A percentile compares a stretch with the other conserved stretches of the same genome.
phyloP scores from a whole-genome alignment of 2,888 invertebrate species.

The Metopia argyrocephala region DNA sequence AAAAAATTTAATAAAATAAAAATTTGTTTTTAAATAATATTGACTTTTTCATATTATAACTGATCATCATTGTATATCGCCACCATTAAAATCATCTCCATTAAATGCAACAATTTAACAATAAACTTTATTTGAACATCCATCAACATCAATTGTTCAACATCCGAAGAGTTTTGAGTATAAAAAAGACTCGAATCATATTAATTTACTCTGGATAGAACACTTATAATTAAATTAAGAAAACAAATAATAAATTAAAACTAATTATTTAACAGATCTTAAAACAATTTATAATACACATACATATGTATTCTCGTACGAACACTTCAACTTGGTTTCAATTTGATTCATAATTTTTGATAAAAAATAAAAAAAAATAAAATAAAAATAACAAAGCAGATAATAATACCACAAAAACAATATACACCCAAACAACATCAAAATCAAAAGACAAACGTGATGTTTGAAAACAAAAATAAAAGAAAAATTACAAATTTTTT shows the following conservation, averaged over 20 bases:
- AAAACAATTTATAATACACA: neutral
- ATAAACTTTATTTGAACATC: neutral
- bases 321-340: too few species aligned
- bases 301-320: too few species aligned
- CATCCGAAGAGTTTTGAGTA: conserved; percentile 54
- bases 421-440: conserved; percentile 4
- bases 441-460: conserved; percentile 19
- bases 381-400: conserved; percentile 7
- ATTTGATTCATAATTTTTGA: conserved; percentile 18
- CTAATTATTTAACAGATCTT: neutral
- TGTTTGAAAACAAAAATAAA: neutral
- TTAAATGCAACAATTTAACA: neutral
- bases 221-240: neutral
- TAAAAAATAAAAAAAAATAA: too few species aligned
- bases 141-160: conserved; percentile 20
- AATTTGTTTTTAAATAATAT: neutral
- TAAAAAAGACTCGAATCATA: conserved; percentile 59
- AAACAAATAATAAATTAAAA: conserved; percentile 9
- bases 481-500: conserved; percentile 36
- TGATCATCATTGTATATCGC: conserved; percentile 27
- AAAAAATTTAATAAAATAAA: conserved; percentile 7
- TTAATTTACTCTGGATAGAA: conserved; percentile 36
- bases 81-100: conserved; percentile 13
- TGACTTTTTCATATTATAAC: neutral
- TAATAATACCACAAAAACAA: neutral